Conservation (phyloP, 1,140 invertebrate species). For the Scaptomyza graminum region DNA sequence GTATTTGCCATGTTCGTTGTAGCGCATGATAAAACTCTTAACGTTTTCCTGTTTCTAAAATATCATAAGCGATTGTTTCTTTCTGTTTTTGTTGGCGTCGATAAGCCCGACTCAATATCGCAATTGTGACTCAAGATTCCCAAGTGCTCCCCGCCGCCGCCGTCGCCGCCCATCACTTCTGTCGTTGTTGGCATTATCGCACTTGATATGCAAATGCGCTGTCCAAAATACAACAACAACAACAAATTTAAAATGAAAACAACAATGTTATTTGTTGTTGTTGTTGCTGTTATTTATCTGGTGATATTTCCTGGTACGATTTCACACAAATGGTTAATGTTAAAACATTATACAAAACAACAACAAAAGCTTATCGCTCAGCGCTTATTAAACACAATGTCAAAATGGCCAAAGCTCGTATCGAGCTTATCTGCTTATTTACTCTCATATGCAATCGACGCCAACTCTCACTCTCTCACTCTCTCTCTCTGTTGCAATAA, state of each 20-base stretch:
- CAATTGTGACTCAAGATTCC: conserved; percentile 41
- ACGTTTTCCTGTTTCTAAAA: conserved; percentile 23
- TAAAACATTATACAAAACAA: conserved; percentile 21
- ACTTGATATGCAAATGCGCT: conserved; percentile 73
- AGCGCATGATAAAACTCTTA: not conserved
- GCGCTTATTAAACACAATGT: conserved; percentile 79
- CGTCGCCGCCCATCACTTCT: too few relatives aligned
- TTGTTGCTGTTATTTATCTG: conserved; percentile 68
- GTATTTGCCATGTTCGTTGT: conserved; percentile 8
- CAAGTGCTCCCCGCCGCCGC: not conserved
- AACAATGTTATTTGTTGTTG: conserved; percentile 44
- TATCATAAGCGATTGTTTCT: conserved; percentile 24
- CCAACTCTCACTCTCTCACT: not conserved
- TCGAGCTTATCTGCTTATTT: conserved; percentile 64
- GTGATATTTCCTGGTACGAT: conserved; percentile 79
- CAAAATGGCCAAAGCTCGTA: conserved; percentile 67
- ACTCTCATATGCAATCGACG: conserved; percentile 2
- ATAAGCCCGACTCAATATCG: conserved; percentile 38
- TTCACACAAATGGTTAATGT: conserved; percentile 48
- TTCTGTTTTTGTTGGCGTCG: conserved; percentile 5
- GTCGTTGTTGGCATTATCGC: conserved; percentile 23
- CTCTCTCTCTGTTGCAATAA: not conserved
- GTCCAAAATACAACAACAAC: conserved; percentile 58
- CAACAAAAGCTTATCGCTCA: conserved; percentile 62
- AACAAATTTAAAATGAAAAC: conserved; percentile 48